Percentiles rank a stretch among this genome's conserved stretches.
Conservation (phyloP, 2,888 invertebrate species). For the Macrostomum cliftonense region DNA sequence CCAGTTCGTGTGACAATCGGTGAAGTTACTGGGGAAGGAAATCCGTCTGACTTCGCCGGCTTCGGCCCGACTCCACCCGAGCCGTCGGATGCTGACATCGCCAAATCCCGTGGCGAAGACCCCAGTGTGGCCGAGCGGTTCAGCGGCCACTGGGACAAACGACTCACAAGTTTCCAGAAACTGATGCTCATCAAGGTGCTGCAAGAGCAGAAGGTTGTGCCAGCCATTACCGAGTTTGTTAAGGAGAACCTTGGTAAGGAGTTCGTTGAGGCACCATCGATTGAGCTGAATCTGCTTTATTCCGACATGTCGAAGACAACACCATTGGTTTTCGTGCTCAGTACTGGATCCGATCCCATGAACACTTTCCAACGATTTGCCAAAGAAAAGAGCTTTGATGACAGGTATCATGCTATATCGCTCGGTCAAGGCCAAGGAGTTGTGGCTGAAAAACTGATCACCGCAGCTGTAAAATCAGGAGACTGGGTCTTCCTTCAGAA, state of each 20-base stretch:
- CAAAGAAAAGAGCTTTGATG: constrained; percentile 28
- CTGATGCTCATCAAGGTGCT: constrained; percentile 51
- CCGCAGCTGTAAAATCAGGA: constrained; percentile 28
- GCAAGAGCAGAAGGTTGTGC: constrained; percentile 42
- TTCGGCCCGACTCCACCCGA: constrained; percentile 23
- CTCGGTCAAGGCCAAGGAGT: constrained; percentile 40
- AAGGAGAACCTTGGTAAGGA: constrained; percentile 53
- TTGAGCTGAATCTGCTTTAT: constrained; percentile 43
- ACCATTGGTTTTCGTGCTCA: constrained; percentile 65
- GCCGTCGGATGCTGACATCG: constrained; percentile 16
- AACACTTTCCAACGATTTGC: constrained; percentile 35
- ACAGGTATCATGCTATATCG: constrained; percentile 35
- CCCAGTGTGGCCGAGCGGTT: constrained; percentile 13
- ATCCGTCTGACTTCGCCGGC: constrained; percentile 20
- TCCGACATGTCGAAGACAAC: constrained; percentile 41
- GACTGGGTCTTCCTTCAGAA: constrained; percentile 41
- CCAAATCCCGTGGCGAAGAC: constrained; percentile 15
- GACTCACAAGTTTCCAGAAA: constrained; percentile 54
- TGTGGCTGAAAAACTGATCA: constrained; percentile 38
- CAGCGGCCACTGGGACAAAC: constrained; percentile 47
- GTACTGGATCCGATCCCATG: constrained; percentile 51
- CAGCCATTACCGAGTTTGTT: constrained; percentile 62
- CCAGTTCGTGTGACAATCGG: constrained; percentile 7
- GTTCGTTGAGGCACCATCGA: constrained; percentile 63
- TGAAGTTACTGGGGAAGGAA: constrained; percentile 18